Evolutionary conservation across 2,113 vertebrate genomes (phyloP).

Genomic region (Psilopogon haemacephalus): DNA sequence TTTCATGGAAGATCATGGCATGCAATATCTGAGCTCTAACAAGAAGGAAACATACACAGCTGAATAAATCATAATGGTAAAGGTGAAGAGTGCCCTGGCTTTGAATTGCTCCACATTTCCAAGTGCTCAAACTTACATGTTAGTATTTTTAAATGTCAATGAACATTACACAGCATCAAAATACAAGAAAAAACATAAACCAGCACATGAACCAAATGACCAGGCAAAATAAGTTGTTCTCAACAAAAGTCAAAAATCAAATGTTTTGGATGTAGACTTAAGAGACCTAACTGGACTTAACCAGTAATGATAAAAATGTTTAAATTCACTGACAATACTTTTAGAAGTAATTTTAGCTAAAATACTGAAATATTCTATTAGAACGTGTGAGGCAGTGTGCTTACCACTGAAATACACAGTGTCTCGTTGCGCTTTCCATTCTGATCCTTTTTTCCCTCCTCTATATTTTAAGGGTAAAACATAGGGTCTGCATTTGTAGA

Average conservation of each 20-base stretch:
- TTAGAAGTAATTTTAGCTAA: not conserved
- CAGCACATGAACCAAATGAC: not conserved
- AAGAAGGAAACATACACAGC: not conserved
- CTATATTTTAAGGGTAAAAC: constrained; percentile 42
- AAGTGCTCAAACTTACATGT: not conserved
- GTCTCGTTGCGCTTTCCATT: constrained; percentile 26
- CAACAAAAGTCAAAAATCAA: not conserved
- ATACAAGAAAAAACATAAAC: not conserved
- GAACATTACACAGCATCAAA: not conserved
- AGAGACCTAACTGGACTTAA: not conserved
- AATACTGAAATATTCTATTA: not conserved
- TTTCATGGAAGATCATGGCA: not conserved
- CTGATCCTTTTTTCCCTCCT: constrained; percentile 50
- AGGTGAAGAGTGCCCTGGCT: not conserved
- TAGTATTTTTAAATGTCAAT: not conserved
- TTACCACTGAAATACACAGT: not conserved
- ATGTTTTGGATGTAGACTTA: not conserved
- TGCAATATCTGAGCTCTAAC: not conserved
- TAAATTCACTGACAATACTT: not conserved
- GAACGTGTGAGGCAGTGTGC: not conserved
- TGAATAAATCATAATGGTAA: not conserved
- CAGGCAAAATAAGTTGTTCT: not conserved
- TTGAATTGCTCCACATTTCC: not conserved
- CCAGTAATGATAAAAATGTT: not conserved
- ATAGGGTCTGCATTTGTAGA: constrained; percentile 11